These are phyloP conservation scores for Hipparchia sbordonii DNA, from an alignment of 2,888 invertebrate species.

Conservation along the genomic window DNA sequence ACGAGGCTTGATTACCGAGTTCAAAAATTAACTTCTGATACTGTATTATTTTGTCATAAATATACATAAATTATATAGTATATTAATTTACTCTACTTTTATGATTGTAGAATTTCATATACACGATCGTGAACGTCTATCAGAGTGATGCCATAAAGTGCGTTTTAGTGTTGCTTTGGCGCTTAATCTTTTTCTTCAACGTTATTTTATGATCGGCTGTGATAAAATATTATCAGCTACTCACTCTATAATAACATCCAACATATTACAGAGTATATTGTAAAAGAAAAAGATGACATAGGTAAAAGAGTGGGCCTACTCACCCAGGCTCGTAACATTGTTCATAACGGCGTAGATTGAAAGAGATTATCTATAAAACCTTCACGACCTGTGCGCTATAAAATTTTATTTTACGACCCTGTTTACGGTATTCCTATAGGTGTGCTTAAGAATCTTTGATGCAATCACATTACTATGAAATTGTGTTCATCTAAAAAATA, in stretches of 20 bases:
- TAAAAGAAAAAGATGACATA: neutral
- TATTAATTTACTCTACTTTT: too few relatives aligned
- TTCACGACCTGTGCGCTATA: constrained; percentile 34
- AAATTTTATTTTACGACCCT: constrained; percentile 29
- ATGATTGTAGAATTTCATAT: too few relatives aligned
- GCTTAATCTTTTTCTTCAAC: too few relatives aligned
- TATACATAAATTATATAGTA: neutral
- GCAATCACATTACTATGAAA: constrained; percentile 18
- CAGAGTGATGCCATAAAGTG: too few relatives aligned
- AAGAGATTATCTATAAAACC: constrained; percentile 36
- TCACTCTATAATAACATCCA: constrained; percentile 1
- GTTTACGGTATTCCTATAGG: constrained; percentile 29
- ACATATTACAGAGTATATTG: neutral
- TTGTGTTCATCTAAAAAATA: neutral
- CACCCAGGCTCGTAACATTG: constrained; percentile 17
- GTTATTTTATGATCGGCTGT: neutral
- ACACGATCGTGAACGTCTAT: too few relatives aligned
- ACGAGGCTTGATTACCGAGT: constrained; percentile 22
- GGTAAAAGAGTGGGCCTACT: neutral
- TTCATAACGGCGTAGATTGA: constrained; percentile 34
- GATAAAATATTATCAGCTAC: neutral
- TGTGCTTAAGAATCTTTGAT: constrained; percentile 18
- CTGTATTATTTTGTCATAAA: neutral
- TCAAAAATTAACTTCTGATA: constrained; percentile 17
- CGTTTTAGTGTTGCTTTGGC: too few relatives aligned